Conservation (phyloP, 1,140 invertebrate genomes). For the Drosophila auraria region DNA sequence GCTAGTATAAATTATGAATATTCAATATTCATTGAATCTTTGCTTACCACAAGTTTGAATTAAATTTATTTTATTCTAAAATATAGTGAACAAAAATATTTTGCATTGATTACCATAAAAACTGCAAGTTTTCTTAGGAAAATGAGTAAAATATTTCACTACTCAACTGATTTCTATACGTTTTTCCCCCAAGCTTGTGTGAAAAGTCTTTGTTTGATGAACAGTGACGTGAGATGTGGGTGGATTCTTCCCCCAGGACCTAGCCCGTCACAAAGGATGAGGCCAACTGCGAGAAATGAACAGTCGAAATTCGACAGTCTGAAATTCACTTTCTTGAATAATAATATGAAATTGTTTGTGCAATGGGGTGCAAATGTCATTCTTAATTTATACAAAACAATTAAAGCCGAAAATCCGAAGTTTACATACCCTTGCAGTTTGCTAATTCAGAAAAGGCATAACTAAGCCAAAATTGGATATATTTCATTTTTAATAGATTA, state of each 20-base stretch:
- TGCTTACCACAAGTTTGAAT: neutral
- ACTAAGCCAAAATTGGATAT: no score
- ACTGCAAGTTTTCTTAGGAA: neutral
- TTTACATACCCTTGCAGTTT: no score
- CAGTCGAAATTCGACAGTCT: no score
- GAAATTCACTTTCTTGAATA: conserved; percentile 4
- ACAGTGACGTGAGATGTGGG: conserved; percentile 1
- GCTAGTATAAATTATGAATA: conserved; percentile 6
- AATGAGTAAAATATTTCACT: neutral
- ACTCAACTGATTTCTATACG: neutral
- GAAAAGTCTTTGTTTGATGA: conserved; percentile 19
- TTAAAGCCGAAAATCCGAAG: no score
- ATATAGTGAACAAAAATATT: neutral
- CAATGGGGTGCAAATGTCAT: conserved; percentile 1
- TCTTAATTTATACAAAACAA: neutral
- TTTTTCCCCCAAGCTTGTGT: neutral
- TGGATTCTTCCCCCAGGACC: neutral
- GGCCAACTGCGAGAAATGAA: conserved; percentile 8
- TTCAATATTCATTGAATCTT: conserved; percentile 16
- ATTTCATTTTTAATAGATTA: no score
- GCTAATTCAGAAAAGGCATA: no score
- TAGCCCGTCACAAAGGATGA: conserved; percentile 1
- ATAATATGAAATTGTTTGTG: conserved; percentile 15
- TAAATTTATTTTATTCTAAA: neutral
- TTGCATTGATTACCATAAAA: neutral